Base-by-base conservation (phyloP, 1,140 invertebrate species). In the Stratiolaelaps scimitus region DNA sequence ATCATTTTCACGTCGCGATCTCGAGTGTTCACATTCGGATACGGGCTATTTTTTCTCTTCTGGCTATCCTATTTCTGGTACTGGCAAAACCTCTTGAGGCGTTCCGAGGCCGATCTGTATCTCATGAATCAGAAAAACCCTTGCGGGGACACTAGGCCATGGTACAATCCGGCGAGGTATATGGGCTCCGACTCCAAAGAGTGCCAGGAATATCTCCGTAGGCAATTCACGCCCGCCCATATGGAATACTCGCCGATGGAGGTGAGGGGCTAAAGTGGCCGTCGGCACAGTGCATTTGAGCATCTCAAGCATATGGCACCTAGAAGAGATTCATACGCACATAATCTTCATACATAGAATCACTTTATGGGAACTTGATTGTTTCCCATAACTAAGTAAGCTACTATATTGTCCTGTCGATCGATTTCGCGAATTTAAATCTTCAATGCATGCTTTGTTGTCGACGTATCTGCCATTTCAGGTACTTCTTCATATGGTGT, bases 61-160 rank as follows among this genome's bases (percentile, higher is more conserved):
- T 60, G 53, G 53, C 17, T 60, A 15, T 60, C 53, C 13, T 60
- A 60, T 26, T 60, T 60, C 53, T 60, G 53, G 53, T 34, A 60
- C 23, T 60, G 53, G 53, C 53, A 60, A 10, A 60, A n/a, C 20
- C 26, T 60, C 17, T 23, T 60, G 15, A 15, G 53, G 53, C 26
- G 10, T 17, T 60, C 53, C 13, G 26, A 60, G 34, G 53, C 53
- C 15, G 34, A 60, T 10, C 53, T 26, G 17, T 34, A 60, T 26
- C 17, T 60, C 2, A 15, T 60, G 15, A 23, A 20, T 15, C 17
- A 26, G 10, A 60, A 60, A 20, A 60, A 26, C 23, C 53, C 53
- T 15, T 60, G 53, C 10, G 53, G 26, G 23, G 53, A 60, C 23
- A 4, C 1, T 23, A 26, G 53, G 53, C 1, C 53, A 19, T 19